phyloP scores from a whole-genome alignment of 1,140 invertebrate genomes.

The Mylabris phalerata region DNA sequence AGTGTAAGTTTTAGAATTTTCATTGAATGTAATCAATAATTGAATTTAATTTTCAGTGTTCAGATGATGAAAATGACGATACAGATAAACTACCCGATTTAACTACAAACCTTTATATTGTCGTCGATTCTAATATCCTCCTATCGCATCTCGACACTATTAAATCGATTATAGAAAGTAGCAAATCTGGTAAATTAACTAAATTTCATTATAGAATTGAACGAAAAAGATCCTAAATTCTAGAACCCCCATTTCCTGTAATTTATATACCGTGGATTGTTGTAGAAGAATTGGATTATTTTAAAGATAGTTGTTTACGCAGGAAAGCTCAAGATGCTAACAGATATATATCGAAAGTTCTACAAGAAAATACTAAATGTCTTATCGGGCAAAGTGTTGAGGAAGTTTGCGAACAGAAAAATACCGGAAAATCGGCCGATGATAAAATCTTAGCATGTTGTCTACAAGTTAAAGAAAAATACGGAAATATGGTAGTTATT shows the following conservation, averaged over 20 bases:
- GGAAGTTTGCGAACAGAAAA: conserved; percentile 24
- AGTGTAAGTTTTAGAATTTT: background rate
- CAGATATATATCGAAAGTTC: conserved; percentile 21
- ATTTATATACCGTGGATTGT: conserved; percentile 33
- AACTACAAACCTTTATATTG: conserved; percentile 20
- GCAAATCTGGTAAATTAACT: conserved; percentile 14
- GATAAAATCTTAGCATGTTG: conserved; percentile 31
- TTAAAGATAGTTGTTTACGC: conserved; percentile 21
- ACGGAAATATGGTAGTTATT: conserved; percentile 25
- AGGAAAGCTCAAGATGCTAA: conserved; percentile 18
- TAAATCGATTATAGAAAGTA: conserved; percentile 21
- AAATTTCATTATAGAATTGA: background rate
- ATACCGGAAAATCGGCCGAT: conserved; percentile 25
- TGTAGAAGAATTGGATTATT: conserved; percentile 26
- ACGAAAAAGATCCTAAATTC: background rate
- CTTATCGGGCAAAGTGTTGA: conserved; percentile 27
- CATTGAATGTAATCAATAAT: background rate
- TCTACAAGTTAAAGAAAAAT: conserved; percentile 28
- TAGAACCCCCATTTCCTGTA: conserved; percentile 17
- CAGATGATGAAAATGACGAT: background rate
- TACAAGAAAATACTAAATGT: conserved; percentile 15
- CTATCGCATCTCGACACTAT: conserved; percentile 27
- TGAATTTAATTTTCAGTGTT: background rate
- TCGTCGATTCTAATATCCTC: conserved; percentile 36
- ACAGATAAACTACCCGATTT: background rate